Percentiles rank a stretch among this genome's conserved stretches.
Evolutionary conservation across 2,113 vertebrate genomes (phyloP).

Genomic region (Paracanthobrama guichenoti): DNA sequence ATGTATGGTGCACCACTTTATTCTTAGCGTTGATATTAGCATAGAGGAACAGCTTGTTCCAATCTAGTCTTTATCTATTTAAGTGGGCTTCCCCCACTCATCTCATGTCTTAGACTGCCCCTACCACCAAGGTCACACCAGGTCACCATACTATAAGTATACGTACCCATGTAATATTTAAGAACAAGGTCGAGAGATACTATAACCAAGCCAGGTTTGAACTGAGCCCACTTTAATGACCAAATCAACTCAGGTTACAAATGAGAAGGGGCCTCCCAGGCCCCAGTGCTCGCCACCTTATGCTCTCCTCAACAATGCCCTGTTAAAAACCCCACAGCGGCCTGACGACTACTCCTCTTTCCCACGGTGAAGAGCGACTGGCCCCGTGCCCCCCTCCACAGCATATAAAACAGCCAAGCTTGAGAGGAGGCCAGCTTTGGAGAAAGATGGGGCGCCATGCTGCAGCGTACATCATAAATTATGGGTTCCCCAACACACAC

Average conservation of each 20-base stretch:
- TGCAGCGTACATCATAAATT: constrained; percentile 53
- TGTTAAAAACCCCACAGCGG: constrained; percentile 56
- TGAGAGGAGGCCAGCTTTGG: constrained; percentile 59
- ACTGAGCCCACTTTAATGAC: constrained; percentile 55
- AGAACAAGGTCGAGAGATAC: constrained; percentile 48
- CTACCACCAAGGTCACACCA: constrained; percentile 42
- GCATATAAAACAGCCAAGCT: constrained; percentile 52
- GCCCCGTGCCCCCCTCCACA: constrained; percentile 56
- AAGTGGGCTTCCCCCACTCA: not conserved
- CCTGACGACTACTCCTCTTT: constrained; percentile 61
- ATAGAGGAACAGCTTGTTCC: not conserved
- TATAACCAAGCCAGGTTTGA: constrained; percentile 2
- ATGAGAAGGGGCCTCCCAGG: constrained; percentile 48
- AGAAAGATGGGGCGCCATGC: constrained; percentile 64
- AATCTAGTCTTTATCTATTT: not conserved
- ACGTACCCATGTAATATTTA: constrained; percentile 33
- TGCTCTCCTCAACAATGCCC: constrained; percentile 57
- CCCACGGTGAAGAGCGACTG: constrained; percentile 63
- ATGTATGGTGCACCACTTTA: too few relatives aligned
- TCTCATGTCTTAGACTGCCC: not conserved
- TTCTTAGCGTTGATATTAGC: not conserved
- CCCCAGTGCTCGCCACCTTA: constrained; percentile 32
- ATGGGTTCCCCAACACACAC: not conserved
- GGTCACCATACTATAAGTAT: constrained; percentile 19
- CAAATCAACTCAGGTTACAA: constrained; percentile 44